Conservation (phyloP, 2,113 vertebrate species). For the Pteronura brasiliensis region DNA sequence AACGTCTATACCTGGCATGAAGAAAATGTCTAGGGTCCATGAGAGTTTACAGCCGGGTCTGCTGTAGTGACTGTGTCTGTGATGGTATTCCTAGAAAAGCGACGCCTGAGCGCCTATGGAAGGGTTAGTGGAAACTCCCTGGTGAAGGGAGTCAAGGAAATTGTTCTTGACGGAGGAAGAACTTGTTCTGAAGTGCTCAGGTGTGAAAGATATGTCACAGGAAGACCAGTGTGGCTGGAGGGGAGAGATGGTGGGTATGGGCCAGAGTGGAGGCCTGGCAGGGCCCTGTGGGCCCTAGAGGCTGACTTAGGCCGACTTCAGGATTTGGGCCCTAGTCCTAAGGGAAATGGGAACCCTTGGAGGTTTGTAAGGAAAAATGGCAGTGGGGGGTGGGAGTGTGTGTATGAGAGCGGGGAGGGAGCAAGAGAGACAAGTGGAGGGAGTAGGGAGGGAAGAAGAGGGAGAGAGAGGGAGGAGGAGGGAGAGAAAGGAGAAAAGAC, state of each 20-base stretch:
- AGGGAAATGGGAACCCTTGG: background rate
- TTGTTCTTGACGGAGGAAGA: background rate
- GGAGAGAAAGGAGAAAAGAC: background rate
- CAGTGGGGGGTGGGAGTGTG: background rate
- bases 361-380: background rate
- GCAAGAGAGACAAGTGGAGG: too few species aligned
- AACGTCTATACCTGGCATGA: background rate
- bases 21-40: background rate
- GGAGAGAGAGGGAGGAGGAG: too few species aligned
- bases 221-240: background rate
- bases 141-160: too few species aligned
- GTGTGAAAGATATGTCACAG: background rate
- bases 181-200: background rate
- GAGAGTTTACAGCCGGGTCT: background rate
- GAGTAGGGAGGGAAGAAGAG: too few species aligned
- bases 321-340: background rate
- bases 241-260: background rate
- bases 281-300: background rate
- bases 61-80: too few species aligned
- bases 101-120: accelerated
- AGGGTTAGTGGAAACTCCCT: background rate
- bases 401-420: background rate
- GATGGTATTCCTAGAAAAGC: background rate
- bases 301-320: background rate
- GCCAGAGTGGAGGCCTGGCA: background rate